Evolutionary conservation across 2,888 invertebrate genomes (phyloP).

Genomic region (Petrophora chlorosata): DNA sequence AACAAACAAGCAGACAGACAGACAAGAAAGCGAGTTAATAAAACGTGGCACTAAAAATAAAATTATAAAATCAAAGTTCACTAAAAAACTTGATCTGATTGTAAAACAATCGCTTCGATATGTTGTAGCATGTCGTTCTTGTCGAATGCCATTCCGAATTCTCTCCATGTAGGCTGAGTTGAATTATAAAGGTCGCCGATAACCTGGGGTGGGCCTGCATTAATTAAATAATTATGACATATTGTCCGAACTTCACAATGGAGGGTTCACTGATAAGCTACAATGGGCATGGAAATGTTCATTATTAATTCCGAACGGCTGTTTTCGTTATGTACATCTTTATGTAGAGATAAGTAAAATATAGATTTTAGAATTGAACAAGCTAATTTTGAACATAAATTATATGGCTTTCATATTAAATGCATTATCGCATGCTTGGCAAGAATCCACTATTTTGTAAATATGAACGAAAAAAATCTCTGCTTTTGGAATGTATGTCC

Average conservation of each 20-base stretch:
- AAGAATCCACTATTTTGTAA: too few relatives aligned
- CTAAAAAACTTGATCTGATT: too few relatives aligned
- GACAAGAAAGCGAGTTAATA: too few relatives aligned
- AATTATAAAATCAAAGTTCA: too few relatives aligned
- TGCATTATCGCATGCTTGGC: too few relatives aligned
- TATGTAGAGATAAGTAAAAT: background rate
- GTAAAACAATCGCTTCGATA: slow-evolving; percentile 12
- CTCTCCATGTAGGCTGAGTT: slow-evolving; percentile 16
- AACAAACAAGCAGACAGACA: too few relatives aligned
- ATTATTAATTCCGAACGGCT: slow-evolving; percentile 60
- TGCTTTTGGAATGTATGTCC: too few relatives aligned
- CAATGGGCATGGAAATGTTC: slow-evolving; percentile 45
- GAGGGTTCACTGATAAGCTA: slow-evolving; percentile 72
- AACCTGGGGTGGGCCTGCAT: slow-evolving; percentile 71
- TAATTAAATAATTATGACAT: slow-evolving; percentile 83
- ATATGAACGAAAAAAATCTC: too few relatives aligned
- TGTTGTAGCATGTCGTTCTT: slow-evolving; percentile 8
- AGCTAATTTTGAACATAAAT: too few relatives aligned
- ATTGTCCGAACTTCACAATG: slow-evolving; percentile 76
- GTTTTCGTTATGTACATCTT: slow-evolving; percentile 30
- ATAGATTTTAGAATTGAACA: too few relatives aligned
- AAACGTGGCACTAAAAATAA: too few relatives aligned
- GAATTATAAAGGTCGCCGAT: slow-evolving; percentile 53
- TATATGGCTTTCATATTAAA: too few relatives aligned
- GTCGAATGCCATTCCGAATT: slow-evolving; percentile 15